These are phyloP conservation scores for Sphyrna mokarran DNA, from an alignment of 2,113 vertebrate genomes.

Conservation along the genomic window DNA sequence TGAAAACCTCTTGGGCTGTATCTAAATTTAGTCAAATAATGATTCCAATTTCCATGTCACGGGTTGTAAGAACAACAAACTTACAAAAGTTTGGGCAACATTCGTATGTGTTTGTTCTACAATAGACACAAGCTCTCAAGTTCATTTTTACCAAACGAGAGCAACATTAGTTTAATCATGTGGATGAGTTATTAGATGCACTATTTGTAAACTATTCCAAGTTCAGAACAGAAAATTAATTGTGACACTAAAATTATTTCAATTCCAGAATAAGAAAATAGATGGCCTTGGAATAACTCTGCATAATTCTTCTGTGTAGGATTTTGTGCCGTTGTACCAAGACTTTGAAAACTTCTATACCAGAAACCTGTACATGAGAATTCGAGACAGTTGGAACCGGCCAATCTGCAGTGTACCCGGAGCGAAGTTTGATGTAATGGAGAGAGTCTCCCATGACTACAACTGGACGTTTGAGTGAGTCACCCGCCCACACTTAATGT, in stretches of 20 bases:
- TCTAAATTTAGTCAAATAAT: background rate
- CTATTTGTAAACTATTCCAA: background rate
- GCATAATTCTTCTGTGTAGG: slow-evolving; percentile 56
- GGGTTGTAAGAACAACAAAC: background rate
- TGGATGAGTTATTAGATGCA: background rate
- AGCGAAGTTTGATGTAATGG: slow-evolving; percentile 81
- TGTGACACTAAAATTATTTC: background rate
- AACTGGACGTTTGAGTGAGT: slow-evolving; percentile 94
- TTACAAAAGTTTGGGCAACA: background rate
- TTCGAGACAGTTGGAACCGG: slow-evolving; percentile 92
- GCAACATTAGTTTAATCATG: background rate
- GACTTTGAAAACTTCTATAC: slow-evolving; percentile 98
- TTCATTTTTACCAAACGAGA: background rate
- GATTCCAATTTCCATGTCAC: background rate
- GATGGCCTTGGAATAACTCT: background rate
- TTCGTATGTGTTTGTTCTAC: background rate
- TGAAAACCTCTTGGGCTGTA: background rate
- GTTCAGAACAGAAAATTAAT: background rate
- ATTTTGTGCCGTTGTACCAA: slow-evolving; percentile 92
- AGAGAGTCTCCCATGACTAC: slow-evolving; percentile 77
- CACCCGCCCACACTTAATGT: background rate
- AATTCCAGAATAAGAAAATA: background rate
- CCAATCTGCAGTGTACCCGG: slow-evolving; percentile 87
- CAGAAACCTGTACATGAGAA: slow-evolving; percentile 91
- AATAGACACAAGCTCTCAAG: background rate